phyloP scores from a whole-genome alignment of 2,888 invertebrate species.

The Crepidodera aurea region DNA sequence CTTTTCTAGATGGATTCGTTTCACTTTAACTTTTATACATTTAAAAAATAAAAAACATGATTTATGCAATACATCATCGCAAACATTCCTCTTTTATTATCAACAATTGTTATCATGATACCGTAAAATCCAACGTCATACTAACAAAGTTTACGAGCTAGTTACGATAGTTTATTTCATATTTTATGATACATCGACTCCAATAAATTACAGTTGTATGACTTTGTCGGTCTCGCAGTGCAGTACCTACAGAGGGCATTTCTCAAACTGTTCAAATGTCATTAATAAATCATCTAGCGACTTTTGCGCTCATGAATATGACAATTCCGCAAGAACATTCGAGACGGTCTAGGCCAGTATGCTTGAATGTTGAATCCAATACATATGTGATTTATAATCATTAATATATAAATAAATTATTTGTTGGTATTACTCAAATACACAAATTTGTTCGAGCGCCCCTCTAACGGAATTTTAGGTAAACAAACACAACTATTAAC shows the following conservation, averaged over 20 bases:
- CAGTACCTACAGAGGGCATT: conserved; percentile 15
- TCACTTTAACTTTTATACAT: too few relatives aligned
- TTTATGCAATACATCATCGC: background rate
- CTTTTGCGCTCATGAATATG: conserved; percentile 27
- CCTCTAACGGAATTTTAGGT: too few relatives aligned
- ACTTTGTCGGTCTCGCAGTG: conserved; percentile 20
- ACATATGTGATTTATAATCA: too few relatives aligned
- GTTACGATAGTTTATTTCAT: conserved; percentile 28
- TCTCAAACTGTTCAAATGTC: conserved; percentile 30
- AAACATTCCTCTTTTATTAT: conserved; percentile 6
- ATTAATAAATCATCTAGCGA: conserved; percentile 25
- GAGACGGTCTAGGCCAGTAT: background rate
- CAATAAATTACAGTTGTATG: conserved; percentile 25
- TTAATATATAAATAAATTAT: too few relatives aligned
- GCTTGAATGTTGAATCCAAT: background rate
- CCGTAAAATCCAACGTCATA: conserved; percentile 10
- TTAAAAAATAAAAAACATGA: background rate
- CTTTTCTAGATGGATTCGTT: too few relatives aligned
- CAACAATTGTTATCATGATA: conserved; percentile 9
- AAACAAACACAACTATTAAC: too few relatives aligned
- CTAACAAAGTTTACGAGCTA: conserved; percentile 27
- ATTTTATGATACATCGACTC: conserved; percentile 18
- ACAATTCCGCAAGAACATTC: conserved; percentile 9
- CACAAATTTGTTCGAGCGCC: too few relatives aligned
- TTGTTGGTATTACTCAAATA: too few relatives aligned